Percentiles rank a stretch among this genome's conserved stretches.
phyloP scores from a whole-genome alignment of 2,888 invertebrate species.

The Lymantria dispar region DNA sequence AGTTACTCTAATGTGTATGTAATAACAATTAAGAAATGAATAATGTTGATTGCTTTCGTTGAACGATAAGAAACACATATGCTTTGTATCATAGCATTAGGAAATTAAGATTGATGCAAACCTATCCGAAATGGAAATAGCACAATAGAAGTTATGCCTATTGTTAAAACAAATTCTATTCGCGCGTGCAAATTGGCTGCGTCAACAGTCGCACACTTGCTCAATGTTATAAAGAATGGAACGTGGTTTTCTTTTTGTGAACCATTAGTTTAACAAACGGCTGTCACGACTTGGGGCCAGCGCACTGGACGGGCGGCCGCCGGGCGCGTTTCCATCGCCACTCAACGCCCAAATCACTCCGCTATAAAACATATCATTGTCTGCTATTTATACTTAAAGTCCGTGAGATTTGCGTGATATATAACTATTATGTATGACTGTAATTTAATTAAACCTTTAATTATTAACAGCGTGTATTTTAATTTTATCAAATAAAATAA shows the following conservation, averaged over 20 bases:
- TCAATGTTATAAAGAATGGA: conserved; percentile 61
- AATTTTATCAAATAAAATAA: no score
- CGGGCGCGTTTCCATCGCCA: conserved; percentile 9
- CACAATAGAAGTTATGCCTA: conserved; percentile 47
- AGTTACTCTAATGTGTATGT: conserved; percentile 8
- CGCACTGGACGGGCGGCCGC: conserved; percentile 23
- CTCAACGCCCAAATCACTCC: conserved; percentile 19
- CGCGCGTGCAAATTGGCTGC: conserved; percentile 68
- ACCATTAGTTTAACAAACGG: conserved; percentile 73
- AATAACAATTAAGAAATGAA: conserved; percentile 1
- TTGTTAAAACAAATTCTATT: conserved; percentile 54
- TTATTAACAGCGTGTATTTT: no score
- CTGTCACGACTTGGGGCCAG: conserved; percentile 70
- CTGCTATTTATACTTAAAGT: conserved; percentile 13
- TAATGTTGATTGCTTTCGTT: neutral
- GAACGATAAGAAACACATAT: conserved; percentile 8
- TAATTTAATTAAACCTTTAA: no score
- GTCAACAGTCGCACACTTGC: conserved; percentile 61
- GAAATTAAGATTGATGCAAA: conserved; percentile 33
- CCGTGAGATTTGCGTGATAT: conserved; percentile 29
- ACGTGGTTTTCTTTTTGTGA: conserved; percentile 67
- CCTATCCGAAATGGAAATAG: conserved; percentile 49
- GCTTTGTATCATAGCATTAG: neutral
- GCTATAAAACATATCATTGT: conserved; percentile 24
- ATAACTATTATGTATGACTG: neutral